Base-by-base conservation (phyloP, 1,140 invertebrate species). In the Papilio helenus region DNA sequence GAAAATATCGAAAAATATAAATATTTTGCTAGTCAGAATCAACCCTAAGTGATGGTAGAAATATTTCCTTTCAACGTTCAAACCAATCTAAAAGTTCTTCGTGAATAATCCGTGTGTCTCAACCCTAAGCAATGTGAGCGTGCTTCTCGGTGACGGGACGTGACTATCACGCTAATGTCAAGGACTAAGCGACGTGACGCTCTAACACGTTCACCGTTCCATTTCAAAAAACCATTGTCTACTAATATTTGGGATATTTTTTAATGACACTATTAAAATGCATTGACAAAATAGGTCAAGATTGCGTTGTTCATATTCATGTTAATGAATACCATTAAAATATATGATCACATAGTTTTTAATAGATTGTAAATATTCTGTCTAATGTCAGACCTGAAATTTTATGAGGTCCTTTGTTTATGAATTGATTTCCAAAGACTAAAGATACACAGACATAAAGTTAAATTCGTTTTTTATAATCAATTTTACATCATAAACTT, bases 81-180 rank as follows among this genome's bases (percentile, higher is more conserved):
- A n/a, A 8, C 55, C n/a, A 61, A 12, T 26, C 20, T 26, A 26
- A 26, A 65, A 65, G 23, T 10, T 65, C 61, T 14, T 26, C 14
- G 26, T 9, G 49, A 34, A 58, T 7, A 29, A 18, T 14, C 39
- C 39, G 76, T 65, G 74, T 76, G 76, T 61, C 4, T 20, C n/a
- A 1, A 39, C 23, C 76, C 76, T 77, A 77, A 65, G 76, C 34
- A 8, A 34, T 73, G 77, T 29, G 49, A 61, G 26, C 79, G 71
- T 49, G 46, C 42, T 51, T 73, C 71, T 73, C 79, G 71, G 49
- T 55, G 79, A 79, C 76, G 55, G 55, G 51, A 84, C 78, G 79
- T 80, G 80, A 79, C 65, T 29, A 34, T 77, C 61, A 76, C 72
- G 49, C 76, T 80, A 84, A 82, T 82, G 79, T 80, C 80, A 84